Conservation (phyloP, 2,888 invertebrate genomes). For the Cheilosia soror region DNA sequence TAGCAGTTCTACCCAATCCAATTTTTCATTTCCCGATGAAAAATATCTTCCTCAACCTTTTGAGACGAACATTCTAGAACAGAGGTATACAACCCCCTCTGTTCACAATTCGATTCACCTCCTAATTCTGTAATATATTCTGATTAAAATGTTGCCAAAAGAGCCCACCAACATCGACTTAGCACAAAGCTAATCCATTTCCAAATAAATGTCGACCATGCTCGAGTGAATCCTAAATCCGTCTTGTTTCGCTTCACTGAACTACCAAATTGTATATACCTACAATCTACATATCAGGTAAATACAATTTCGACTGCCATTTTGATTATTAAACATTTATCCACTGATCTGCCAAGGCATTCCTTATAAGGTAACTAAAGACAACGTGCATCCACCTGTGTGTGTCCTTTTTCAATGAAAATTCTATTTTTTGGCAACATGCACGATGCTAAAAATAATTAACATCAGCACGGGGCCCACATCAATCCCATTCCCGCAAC, state of each 20-base stretch:
- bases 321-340: slow-evolving; percentile 73
- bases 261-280: neutral
- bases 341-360: slow-evolving; percentile 17
- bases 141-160: neutral
- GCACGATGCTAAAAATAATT: slow-evolving; percentile 72
- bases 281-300: slow-evolving; percentile 23
- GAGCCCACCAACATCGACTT: neutral
- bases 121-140: neutral
- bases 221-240: slow-evolving; percentile 27
- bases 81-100: too few species aligned
- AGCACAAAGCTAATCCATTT: neutral
- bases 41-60: too few species aligned
- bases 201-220: neutral
- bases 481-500: neutral
- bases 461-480: slow-evolving; percentile 48
- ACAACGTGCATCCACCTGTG: slow-evolving; percentile 42
- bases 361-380: slow-evolving; percentile 28
- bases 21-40: too few species aligned
- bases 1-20: too few species aligned
- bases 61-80: too few species aligned
- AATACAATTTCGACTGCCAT: slow-evolving; percentile 50
- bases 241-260: slow-evolving; percentile 36
- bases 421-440: slow-evolving; percentile 61
- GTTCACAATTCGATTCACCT: neutral
- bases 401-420: slow-evolving; percentile 49